Conservation (phyloP, 1,140 invertebrate genomes). For the Pteromalus puparum region DNA sequence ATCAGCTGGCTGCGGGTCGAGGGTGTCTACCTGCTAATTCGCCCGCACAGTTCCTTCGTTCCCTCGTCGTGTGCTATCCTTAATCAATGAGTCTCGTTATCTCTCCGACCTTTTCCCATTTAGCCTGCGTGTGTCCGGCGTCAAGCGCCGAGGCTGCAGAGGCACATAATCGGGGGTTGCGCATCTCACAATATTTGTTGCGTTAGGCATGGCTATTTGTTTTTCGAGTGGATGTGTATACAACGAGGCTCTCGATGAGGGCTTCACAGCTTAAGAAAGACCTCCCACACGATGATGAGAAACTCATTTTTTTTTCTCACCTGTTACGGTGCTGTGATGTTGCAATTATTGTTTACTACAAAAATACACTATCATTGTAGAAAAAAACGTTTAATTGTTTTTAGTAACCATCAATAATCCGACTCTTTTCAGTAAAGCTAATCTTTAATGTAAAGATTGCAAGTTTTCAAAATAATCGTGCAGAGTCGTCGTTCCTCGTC, state of each 20-base stretch:
- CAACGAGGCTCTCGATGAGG: not conserved
- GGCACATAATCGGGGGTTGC: slow-evolving; percentile 27
- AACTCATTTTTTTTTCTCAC: not conserved
- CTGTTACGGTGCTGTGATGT: too few relatives aligned
- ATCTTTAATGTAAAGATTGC: not conserved
- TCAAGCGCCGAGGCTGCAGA: not conserved
- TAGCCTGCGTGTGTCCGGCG: not conserved
- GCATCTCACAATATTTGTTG: slow-evolving; percentile 68
- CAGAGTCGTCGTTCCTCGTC: not conserved
- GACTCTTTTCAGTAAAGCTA: too few relatives aligned
- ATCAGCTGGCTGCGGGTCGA: slow-evolving; percentile 18
- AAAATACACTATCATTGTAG: too few relatives aligned
- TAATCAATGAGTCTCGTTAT: slow-evolving; percentile 52
- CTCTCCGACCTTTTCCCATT: slow-evolving; percentile 13
- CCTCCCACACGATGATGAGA: not conserved
- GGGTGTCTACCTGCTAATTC: slow-evolving; percentile 51
- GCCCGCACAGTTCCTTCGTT: slow-evolving; percentile 13
- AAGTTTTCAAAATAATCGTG: not conserved
- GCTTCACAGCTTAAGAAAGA: slow-evolving; percentile 1
- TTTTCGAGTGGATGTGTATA: not conserved
- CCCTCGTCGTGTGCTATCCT: slow-evolving; percentile 21
- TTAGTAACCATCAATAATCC: too few relatives aligned
- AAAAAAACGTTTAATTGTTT: too few relatives aligned
- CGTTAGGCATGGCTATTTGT: slow-evolving; percentile 37
- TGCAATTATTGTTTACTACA: too few relatives aligned